Evolutionary conservation across 2,888 invertebrate species (phyloP).

Genomic region (Bombyx huttoni): DNA sequence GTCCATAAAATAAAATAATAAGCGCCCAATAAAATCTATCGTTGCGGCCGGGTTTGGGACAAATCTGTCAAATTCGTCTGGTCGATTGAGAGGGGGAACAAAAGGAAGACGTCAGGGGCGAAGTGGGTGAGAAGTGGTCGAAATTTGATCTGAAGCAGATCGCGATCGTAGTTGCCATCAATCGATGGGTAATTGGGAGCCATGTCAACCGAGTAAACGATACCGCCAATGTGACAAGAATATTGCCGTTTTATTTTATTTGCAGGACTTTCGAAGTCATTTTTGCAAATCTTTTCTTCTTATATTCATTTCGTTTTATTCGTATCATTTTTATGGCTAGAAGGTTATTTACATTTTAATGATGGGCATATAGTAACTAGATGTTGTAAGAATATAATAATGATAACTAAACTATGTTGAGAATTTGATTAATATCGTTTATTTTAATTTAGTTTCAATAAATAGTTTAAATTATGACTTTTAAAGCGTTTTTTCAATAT

Average conservation of each 20-base stretch:
- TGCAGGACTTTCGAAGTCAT: neutral
- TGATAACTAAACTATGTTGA: too few relatives aligned
- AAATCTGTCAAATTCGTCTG: constrained; percentile 63
- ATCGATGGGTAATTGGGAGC: constrained; percentile 60
- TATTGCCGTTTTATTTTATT: constrained; percentile 10
- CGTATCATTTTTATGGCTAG: too few relatives aligned
- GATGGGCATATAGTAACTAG: too few relatives aligned
- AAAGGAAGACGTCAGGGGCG: constrained; percentile 34
- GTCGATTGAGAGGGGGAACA: constrained; percentile 23
- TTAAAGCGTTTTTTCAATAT: too few relatives aligned
- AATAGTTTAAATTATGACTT: too few relatives aligned
- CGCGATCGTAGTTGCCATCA: constrained; percentile 47
- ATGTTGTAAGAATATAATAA: too few relatives aligned
- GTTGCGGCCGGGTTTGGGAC: constrained; percentile 31
- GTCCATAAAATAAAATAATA: constrained; percentile 71
- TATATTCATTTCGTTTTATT: too few relatives aligned
- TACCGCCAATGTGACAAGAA: constrained; percentile 26
- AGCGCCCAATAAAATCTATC: constrained; percentile 65
- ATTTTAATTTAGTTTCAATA: too few relatives aligned
- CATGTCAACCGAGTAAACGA: constrained; percentile 45
- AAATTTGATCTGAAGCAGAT: constrained; percentile 57
- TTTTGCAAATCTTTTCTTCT: constrained; percentile 1
- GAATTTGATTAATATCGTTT: too few relatives aligned
- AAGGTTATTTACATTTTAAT: too few relatives aligned
- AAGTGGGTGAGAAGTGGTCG: constrained; percentile 48